Evolutionary conservation across 53 echinoderm and acorn worm genomes (phyloP), one percentile per base, ranked within the genome.

Genomic region (Pentamera pediparva): DNA sequence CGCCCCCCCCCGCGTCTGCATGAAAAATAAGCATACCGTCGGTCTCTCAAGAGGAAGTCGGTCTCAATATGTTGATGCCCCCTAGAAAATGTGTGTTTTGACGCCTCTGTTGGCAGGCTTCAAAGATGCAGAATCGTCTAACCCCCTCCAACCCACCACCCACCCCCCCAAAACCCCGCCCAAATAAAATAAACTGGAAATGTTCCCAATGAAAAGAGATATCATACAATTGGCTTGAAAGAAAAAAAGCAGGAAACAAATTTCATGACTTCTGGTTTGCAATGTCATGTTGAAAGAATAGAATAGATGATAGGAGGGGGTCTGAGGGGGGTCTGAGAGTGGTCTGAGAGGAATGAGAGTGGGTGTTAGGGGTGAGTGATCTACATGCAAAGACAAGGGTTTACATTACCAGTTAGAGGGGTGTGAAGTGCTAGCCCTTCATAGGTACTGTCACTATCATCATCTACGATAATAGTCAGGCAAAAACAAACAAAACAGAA

Each of bases 361-460:
- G 2, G 10, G 25, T 11, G 52, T 22, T 25, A 52, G 6, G 25
- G 52, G 25, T n/a, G n/a, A 52, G 19, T 20, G 52, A 11, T 7
- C 15, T 52, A 57, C 67, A 67, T 43, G 45, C 67, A 67, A 30
- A 67, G 40, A 45, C 19, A 27, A 61, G 34, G 31, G 34, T 22
- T 37, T 67, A 67, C 67, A 67, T 67, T 67, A 67, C 67, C 67
- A 43, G 67, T 67, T 47, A 67, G 45, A 28, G 67, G 67, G 41
- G 67, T 67, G 30, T n/a, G n/a, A n/a, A n/a, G n/a, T n/a, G 67
- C 40, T 39, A 67, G 67, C 5, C 67, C 67, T 43, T 67, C 67
- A 67, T 27, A 67, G 30, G 67, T 67, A 41, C 67, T 67, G 45
- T 67, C 67, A 28, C 67, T 67, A 47, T 67, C 67, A 43, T 67